Percentiles rank a stretch among this genome's conserved stretches.
These are phyloP conservation scores for Brachymystax lenok DNA, from an alignment of 2,797 vertebrate species.

Conservation along the genomic window DNA sequence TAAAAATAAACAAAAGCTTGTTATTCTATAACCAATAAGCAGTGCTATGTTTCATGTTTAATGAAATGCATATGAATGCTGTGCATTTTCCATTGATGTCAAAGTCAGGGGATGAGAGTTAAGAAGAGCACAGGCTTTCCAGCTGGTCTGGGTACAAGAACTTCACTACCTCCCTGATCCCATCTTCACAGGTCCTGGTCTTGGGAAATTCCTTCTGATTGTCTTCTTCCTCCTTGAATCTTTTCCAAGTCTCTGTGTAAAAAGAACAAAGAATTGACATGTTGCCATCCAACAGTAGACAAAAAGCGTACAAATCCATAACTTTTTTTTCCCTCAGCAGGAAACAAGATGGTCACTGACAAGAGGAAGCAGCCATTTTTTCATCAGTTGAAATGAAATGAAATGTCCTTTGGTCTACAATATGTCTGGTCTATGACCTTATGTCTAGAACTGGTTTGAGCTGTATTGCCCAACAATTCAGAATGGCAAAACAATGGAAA, in stretches of 20 bases:
- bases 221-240: constrained; percentile 73
- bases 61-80: constrained; percentile 29
- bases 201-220: constrained; percentile 67
- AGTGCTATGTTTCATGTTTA: constrained; percentile 8
- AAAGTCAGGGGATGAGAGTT: constrained; percentile 25
- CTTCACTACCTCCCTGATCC: constrained; percentile 75
- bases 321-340: background rate
- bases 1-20: constrained; percentile 17
- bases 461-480: background rate
- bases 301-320: background rate
- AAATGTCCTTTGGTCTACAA: background rate
- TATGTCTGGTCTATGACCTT: background rate
- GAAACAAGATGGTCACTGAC: background rate
- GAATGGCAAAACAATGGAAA: no score
- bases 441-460: background rate
- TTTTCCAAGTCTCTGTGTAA: constrained; percentile 75
- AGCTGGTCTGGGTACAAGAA: constrained; percentile 77
- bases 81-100: constrained; percentile 29
- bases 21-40: constrained; percentile 18
- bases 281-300: constrained; percentile 1
- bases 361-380: background rate
- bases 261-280: constrained; percentile 12
- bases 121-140: constrained; percentile 74
- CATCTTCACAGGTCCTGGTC: constrained; percentile 70
- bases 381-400: background rate